Evolutionary conservation across 2,888 invertebrate species (phyloP).

Genomic region (Lasioglossum vierecki): DNA sequence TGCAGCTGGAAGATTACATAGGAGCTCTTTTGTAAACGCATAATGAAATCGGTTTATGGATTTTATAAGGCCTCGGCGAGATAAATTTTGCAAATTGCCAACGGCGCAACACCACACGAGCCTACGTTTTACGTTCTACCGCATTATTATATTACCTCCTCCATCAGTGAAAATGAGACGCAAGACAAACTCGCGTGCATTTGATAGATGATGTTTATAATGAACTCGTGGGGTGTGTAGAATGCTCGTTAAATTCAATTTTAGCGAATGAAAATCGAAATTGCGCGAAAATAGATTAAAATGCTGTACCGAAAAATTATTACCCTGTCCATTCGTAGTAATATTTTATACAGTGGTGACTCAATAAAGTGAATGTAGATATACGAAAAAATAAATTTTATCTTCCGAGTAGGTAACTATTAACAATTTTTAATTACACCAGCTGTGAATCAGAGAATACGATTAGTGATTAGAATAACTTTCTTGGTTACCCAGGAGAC

Average conservation of each 20-base stretch:
- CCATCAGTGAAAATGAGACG: not conserved
- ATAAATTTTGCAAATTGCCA: conserved; percentile 72
- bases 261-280: not conserved
- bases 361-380: no score
- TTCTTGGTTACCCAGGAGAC: no score
- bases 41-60: conserved; percentile 9
- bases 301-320: not conserved
- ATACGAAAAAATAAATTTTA: no score
- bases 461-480: no score
- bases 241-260: not conserved
- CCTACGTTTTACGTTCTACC: conserved; percentile 47
- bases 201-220: conserved; percentile 19
- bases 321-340: not conserved
- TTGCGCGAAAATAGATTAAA: not conserved
- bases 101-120: conserved; percentile 49
- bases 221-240: not conserved
- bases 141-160: conserved; percentile 60
- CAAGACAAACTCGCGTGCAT: conserved; percentile 21
- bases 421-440: no score
- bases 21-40: conserved; percentile 63
- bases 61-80: conserved; percentile 32
- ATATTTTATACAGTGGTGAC: not conserved
- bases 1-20: conserved; percentile 60
- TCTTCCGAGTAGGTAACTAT: no score
- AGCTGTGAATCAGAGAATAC: no score